Percentiles rank a stretch among this genome's conserved stretches.
Conservation (phyloP, 2,888 invertebrate genomes). For the Caenorhabditis doughertyi region DNA sequence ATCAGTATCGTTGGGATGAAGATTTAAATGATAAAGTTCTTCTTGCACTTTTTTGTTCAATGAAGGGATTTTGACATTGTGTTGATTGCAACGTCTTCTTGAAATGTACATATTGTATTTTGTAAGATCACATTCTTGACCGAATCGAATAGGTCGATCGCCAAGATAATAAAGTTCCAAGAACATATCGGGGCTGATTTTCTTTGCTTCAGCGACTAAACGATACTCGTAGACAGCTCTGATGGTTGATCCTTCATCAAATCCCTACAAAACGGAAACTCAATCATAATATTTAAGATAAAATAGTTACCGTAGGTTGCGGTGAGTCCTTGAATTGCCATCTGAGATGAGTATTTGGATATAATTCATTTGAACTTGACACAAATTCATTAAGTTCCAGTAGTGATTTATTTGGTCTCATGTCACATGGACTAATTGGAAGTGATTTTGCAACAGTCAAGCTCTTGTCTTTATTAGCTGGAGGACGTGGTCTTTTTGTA, state of each 20-base stretch:
- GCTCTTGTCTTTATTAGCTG: too few species aligned
- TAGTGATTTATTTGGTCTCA: neutral
- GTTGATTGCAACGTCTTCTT: slow-evolving; percentile 7
- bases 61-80: neutral
- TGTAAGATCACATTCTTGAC: neutral
- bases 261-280: too few species aligned
- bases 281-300: too few species aligned
- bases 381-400: neutral
- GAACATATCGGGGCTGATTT: neutral
- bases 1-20: neutral
- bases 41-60: neutral
- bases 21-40: neutral
- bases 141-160: neutral
- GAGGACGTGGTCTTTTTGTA: too few species aligned
- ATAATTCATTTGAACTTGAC: neutral
- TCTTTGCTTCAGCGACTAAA: neutral
- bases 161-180: slow-evolving; percentile 4
- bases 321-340: too few species aligned
- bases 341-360: too few species aligned
- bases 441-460: too few species aligned
- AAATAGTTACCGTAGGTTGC: too few species aligned
- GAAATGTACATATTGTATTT: slow-evolving; percentile 4
- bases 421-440: neutral
- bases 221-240: neutral
- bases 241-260: neutral